Evolutionary conservation across 2,888 invertebrate genomes (phyloP).

Genomic region (Candidula unifasciata): DNA sequence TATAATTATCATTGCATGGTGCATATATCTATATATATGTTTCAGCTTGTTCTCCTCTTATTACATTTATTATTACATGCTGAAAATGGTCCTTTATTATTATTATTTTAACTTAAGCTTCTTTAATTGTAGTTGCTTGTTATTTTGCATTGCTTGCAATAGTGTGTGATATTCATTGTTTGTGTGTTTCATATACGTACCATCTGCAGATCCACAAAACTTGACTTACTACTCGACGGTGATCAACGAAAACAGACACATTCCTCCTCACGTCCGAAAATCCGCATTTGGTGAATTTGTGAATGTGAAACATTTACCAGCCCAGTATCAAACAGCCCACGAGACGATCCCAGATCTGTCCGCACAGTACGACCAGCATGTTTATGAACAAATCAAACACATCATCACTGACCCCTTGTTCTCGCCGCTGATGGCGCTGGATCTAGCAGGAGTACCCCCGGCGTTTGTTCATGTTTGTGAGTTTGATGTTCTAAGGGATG

Average conservation of each 20-base stretch:
- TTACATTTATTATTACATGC: too few relatives aligned
- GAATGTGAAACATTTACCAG: slow-evolving; percentile 21
- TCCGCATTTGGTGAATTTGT: slow-evolving; percentile 34
- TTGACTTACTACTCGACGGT: not conserved
- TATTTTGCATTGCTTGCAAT: too few relatives aligned
- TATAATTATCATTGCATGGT: too few relatives aligned
- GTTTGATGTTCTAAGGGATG: slow-evolving; percentile 40
- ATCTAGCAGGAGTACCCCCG: slow-evolving; percentile 30
- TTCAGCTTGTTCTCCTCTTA: too few relatives aligned
- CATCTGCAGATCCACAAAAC: slow-evolving; percentile 7
- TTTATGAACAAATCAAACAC: slow-evolving; percentile 27
- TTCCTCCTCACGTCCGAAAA: slow-evolving; percentile 16
- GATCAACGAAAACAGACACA: slow-evolving; percentile 27
- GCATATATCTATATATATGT: too few relatives aligned
- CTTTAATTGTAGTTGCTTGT: too few relatives aligned
- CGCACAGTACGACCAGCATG: not conserved
- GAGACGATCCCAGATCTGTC: not conserved
- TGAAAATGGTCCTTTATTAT: too few relatives aligned
- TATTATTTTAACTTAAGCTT: too few relatives aligned
- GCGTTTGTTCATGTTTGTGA: slow-evolving; percentile 32
- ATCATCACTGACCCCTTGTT: slow-evolving; percentile 29
- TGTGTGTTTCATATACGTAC: too few relatives aligned
- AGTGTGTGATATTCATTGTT: too few relatives aligned
- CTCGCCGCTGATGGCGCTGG: slow-evolving; percentile 39
- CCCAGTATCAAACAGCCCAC: not conserved